Base-by-base conservation (phyloP, 2,888 invertebrate species). In the Clitarchus hookeri region DNA sequence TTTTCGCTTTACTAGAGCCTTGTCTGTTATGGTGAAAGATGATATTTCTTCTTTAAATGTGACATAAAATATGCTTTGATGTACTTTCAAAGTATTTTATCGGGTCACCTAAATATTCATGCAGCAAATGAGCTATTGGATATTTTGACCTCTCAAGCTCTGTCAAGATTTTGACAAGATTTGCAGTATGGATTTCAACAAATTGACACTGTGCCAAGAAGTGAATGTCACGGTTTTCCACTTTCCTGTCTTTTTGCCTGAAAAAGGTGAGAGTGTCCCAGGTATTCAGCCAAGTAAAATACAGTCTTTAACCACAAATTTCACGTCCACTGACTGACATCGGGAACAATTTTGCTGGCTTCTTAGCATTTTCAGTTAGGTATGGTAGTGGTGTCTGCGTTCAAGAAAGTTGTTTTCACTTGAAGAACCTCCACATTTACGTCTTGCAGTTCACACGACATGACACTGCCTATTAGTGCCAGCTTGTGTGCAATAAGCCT, bases 401-500 rank as follows among this genome's bases (percentile, higher is more conserved):
- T 65, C 65, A 1, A 16, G 65, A 65, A 65, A 65, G 65, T 23
- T n/a, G 65, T 23, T 19, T 65, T 65, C 8, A 65, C 65, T 23
- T 65, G 0, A 2, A 65, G 11, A 65, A 65, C 65, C 1, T 2
- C 65, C 3, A 11, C 65, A 65, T 65, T 65, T 19, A 23, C 48
- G 0, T 65, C 65, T n/a, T 65, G 65, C n/a, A 65, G 8, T 19
- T 6, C 8, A 65, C 65, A 65, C 0, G 65, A 65, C 8, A 65
- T 65, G 65, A 65, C 65, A 65, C 65, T 65, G 19, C 65, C 65
- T 12, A 65, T 23, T 4, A 65, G 65, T 65, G 65, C 65, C 65
- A 65, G 65, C 65, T 65, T 65, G n/a, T 65, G 65, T 65, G 65
- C 65, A n/a, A n/a, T n/a, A n/a, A n/a, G n/a, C n/a, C n/a, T n/a